Percentiles rank a stretch among this genome's conserved stretches.
Evolutionary conservation across 2,797 vertebrate species (phyloP).

Genomic region (Calcarius lapponicus): DNA sequence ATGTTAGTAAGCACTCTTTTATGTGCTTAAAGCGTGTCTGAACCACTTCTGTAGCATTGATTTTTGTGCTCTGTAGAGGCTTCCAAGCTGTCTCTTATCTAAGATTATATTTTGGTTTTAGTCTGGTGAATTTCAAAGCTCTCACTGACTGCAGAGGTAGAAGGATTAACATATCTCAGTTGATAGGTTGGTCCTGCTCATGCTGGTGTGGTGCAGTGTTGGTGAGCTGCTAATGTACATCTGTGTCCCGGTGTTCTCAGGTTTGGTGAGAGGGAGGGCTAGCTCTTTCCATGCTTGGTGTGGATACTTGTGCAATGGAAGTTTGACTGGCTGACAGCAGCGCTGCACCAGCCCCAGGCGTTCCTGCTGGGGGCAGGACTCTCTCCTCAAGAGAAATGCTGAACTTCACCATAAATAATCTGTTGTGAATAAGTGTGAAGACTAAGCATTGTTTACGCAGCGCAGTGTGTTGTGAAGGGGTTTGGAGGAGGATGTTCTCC

Average conservation of each 20-base stretch:
- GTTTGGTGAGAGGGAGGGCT: background rate
- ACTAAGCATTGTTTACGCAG: background rate
- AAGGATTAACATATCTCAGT: background rate
- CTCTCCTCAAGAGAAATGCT: background rate
- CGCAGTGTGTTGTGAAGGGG: background rate
- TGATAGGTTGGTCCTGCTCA: accelerated
- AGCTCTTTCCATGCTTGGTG: background rate
- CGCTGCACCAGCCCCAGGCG: background rate
- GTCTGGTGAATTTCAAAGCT: background rate
- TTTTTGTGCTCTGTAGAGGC: background rate
- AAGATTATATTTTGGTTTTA: background rate
- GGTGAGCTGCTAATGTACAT: background rate
- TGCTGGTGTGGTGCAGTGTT: background rate
- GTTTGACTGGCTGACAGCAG: background rate
- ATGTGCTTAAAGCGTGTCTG: background rate
- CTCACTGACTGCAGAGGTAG: background rate
- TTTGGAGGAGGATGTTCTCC: background rate
- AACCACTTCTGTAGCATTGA: background rate
- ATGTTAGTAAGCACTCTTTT: background rate
- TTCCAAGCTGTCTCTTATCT: background rate
- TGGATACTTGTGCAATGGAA: background rate
- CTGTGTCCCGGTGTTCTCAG: accelerated
- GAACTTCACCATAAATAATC: background rate
- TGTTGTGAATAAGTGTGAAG: background rate
- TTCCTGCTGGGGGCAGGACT: background rate